Base-by-base conservation (phyloP, 2,888 invertebrate genomes). In the Athrips mouffetella region DNA sequence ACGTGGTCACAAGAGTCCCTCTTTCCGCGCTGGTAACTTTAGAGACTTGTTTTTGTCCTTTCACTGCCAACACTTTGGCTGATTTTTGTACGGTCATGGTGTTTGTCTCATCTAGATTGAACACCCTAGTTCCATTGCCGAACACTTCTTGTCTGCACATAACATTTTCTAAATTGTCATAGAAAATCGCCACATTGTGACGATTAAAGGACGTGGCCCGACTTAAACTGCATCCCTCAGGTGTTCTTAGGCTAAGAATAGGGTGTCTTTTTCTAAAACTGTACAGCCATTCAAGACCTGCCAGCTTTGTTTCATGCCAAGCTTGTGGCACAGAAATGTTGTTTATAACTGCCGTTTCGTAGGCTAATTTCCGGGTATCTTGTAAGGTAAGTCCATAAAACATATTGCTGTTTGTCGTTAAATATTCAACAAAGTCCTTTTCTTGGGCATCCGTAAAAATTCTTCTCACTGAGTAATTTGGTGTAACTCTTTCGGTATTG, bases 341-440 rank as follows among this genome's bases (percentile, higher is more conserved):
- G 23, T 57, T 51, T 21, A 50, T 48, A 11, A 29, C 10, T 1
- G 52, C 11, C 5, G 53, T 39, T 13, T 57, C 53, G 20, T 21
- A 53, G 4, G 49, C 47, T 11, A 57, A 23, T 25, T 44, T 47
- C 30, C 53, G 11, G 5, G 53, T 49, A 25, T 57, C 47, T 48
- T 49, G 54, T 31, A 29, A 44, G 44, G 59, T 20, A 33, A 59
- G 52, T 16, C 56, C 58, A 53, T 15, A 31, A 58, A 61, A 53
- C 60, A 59, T 53, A 59, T 59, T n/a, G n/a, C n/a, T n/a, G n/a
- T n/a, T n/a, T n/a, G n/a, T n/a, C n/a, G n/a, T n/a, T n/a, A n/a
- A n/a, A n/a, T n/a, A n/a, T n/a, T n/a, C n/a, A n/a, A n/a, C n/a
- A n/a, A n/a, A n/a, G n/a, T n/a, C n/a, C n/a, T n/a, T n/a, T n/a